These are phyloP conservation scores for Heliornis fulica DNA, from an alignment of 2,113 vertebrate genomes.

Conservation along the genomic window DNA sequence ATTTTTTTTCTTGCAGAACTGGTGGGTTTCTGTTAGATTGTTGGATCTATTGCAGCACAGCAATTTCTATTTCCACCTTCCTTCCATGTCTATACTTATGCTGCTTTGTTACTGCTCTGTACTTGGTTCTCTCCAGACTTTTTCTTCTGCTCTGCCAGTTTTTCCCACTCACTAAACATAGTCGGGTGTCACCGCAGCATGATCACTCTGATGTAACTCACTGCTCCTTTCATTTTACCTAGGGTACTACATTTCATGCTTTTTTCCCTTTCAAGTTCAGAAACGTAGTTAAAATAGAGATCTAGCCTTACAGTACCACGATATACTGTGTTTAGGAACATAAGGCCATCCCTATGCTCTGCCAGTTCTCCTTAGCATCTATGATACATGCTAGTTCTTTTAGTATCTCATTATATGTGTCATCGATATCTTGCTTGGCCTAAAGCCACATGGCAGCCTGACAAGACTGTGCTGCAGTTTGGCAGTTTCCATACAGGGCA, in stretches of 20 bases:
- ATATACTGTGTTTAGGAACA: not conserved
- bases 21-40: not conserved
- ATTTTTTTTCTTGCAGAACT: not conserved
- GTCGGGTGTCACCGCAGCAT: not conserved
- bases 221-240: not conserved
- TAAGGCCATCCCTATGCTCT: conserved; percentile 33
- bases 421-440: conserved; percentile 70
- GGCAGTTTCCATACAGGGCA: conserved; percentile 68
- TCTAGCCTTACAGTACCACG: not conserved
- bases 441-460: conserved; percentile 64
- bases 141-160: not conserved
- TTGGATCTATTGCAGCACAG: not conserved
- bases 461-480: conserved; percentile 61
- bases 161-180: not conserved
- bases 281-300: not conserved
- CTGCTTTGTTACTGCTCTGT: not conserved
- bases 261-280: not conserved
- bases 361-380: conserved; percentile 56
- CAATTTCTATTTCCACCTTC: not conserved
- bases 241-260: not conserved
- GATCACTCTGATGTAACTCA: not conserved
- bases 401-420: conserved; percentile 58
- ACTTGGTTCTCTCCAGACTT: not conserved
- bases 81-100: not conserved
- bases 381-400: conserved; percentile 60